Evolutionary conservation across 2,113 vertebrate genomes (phyloP).

Genomic region (Pachyramphus minor): DNA sequence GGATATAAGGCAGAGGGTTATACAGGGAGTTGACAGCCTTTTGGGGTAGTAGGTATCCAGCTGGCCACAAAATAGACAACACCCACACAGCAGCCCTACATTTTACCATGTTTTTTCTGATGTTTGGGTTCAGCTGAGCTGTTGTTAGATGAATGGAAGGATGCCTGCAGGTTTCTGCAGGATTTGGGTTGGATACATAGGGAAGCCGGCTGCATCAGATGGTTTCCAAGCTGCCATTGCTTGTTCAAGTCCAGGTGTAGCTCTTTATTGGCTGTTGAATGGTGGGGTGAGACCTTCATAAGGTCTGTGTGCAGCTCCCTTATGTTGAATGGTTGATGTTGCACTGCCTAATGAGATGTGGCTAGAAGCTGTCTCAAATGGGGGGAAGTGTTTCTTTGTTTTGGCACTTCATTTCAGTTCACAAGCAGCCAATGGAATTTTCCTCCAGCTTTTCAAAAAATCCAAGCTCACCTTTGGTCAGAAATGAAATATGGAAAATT

Average conservation of each 20-base stretch:
- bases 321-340: not conserved
- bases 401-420: slow-evolving; percentile 15
- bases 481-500: slow-evolving; percentile 16
- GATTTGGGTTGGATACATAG: not conserved
- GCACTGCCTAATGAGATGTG: not conserved
- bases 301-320: not conserved
- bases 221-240: not conserved
- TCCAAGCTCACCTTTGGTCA: not conserved
- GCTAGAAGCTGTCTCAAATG: not conserved
- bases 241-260: not conserved
- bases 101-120: not conserved
- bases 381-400: not conserved
- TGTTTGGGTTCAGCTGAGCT: not conserved
- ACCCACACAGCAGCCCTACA: not conserved
- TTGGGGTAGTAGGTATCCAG: not conserved
- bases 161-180: not conserved
- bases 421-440: slow-evolving; percentile 24
- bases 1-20: not conserved
- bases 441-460: slow-evolving; percentile 25
- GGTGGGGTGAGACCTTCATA: not conserved
- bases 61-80: not conserved
- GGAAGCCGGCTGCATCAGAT: not conserved
- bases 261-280: not conserved
- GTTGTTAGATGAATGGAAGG: not conserved
- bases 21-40: not conserved